Conservation (phyloP, 2,888 invertebrate species). For the Cyaniris semiargus region DNA sequence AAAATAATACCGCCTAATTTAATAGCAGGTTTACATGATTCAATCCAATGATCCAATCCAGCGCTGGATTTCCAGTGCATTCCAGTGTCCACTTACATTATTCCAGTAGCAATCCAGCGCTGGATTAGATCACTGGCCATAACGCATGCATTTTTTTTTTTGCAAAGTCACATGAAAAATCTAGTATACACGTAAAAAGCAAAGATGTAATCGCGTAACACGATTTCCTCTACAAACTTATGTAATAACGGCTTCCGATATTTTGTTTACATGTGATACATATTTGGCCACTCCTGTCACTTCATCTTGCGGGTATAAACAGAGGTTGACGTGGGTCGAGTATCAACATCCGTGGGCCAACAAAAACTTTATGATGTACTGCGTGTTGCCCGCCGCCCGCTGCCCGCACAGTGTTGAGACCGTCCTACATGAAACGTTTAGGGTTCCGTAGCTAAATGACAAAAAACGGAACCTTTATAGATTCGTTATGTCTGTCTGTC, state of each 20-base stretch:
- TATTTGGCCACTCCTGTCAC: slow-evolving; percentile 15
- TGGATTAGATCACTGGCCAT: too few species aligned
- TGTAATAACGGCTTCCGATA: slow-evolving; percentile 6
- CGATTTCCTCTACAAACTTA: slow-evolving; percentile 9
- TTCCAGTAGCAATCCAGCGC: too few species aligned
- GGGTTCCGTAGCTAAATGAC: too few species aligned
- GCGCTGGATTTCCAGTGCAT: too few species aligned
- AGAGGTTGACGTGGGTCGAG: slow-evolving; percentile 28
- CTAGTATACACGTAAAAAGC: background rate
- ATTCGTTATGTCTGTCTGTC: too few species aligned
- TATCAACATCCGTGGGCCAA: slow-evolving; percentile 1
- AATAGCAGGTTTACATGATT: too few species aligned
- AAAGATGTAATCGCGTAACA: background rate
- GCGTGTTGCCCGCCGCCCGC: background rate
- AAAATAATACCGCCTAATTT: too few species aligned
- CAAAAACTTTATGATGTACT: slow-evolving; percentile 24
- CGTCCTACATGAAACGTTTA: background rate
- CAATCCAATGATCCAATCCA: too few species aligned
- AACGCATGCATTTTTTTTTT: too few species aligned
- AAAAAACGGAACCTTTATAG: too few species aligned
- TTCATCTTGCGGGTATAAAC: slow-evolving; percentile 12
- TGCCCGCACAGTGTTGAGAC: background rate
- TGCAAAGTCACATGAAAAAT: background rate
- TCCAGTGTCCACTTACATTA: too few species aligned
- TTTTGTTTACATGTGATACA: slow-evolving; percentile 19